phyloP scores from a whole-genome alignment of 2,888 invertebrate genomes.

The Magallana nippona region DNA sequence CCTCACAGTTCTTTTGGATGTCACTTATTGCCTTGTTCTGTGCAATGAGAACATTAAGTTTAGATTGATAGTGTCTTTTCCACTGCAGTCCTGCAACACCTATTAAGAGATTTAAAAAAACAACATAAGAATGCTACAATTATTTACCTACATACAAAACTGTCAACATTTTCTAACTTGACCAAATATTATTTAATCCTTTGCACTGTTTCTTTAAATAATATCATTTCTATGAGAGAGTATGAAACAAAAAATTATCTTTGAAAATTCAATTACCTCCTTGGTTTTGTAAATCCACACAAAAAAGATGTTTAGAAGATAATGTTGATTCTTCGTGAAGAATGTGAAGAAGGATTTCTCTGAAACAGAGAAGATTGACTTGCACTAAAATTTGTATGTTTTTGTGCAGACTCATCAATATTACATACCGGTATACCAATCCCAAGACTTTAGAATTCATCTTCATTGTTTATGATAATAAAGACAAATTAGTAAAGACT shows the following conservation, averaged over 20 bases:
- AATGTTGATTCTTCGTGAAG: background rate
- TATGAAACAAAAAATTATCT: too few relatives aligned
- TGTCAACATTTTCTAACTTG: too few relatives aligned
- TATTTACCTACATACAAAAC: too few relatives aligned
- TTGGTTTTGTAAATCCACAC: constrained; percentile 12
- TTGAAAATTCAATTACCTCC: background rate
- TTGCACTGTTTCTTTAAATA: too few relatives aligned
- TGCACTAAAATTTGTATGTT: too few relatives aligned
- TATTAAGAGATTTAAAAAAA: constrained; percentile 42
- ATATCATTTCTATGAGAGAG: too few relatives aligned
- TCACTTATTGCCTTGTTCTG: constrained; percentile 52
- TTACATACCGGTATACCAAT: too few relatives aligned
- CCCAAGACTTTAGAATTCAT: too few relatives aligned
- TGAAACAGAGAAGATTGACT: background rate
- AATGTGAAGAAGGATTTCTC: background rate
- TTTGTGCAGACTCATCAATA: too few relatives aligned
- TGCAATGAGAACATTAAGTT: constrained; percentile 64
- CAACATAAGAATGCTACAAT: background rate
- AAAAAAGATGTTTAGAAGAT: background rate
- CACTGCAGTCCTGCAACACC: constrained; percentile 69
- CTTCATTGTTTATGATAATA: too few relatives aligned
- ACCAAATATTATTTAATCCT: too few relatives aligned
- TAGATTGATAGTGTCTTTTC: constrained; percentile 63
- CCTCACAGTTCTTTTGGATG: constrained; percentile 56
- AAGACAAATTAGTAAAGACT: too few relatives aligned